Percentiles rank a stretch among this genome's conserved stretches.
Evolutionary conservation across 1,140 invertebrate genomes (phyloP).

Genomic region (Coenobita brevimanus): DNA sequence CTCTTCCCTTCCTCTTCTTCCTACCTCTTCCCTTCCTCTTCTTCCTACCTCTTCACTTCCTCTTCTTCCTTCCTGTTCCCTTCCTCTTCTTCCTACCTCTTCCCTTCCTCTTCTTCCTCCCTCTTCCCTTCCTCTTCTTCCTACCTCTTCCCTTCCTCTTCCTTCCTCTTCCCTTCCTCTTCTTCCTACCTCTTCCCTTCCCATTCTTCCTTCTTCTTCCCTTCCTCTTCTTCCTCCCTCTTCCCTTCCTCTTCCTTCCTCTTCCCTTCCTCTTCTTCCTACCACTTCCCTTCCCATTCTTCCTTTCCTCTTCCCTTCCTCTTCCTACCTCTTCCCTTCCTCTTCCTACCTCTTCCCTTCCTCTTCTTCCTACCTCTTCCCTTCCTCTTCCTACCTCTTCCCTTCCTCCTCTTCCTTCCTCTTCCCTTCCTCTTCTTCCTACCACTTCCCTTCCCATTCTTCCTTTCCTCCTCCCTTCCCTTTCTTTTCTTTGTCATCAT

Average conservation of each 20-base stretch:
- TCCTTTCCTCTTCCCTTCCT: neutral
- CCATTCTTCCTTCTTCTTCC: neutral
- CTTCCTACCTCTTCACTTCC: neutral
- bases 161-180: neutral
- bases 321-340: too few relatives aligned
- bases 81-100: neutral
- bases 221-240: neutral
- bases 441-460: too few relatives aligned
- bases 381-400: too few relatives aligned
- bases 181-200: neutral
- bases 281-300: neutral
- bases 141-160: neutral
- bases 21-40: neutral
- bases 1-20: too few relatives aligned
- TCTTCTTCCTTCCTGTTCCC: neutral
- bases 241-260: neutral
- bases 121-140: constrained; percentile 14
- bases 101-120: neutral
- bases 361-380: too few relatives aligned
- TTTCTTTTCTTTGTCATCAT: neutral
- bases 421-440: too few relatives aligned
- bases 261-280: too few relatives aligned
- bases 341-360: too few relatives aligned
- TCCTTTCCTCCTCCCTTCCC: neutral
- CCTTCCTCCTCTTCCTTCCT: too few relatives aligned